Conservation (phyloP, 37 sponge, comb jelly and placozoan genomes). For the Mnemiopsis leidyi region DNA sequence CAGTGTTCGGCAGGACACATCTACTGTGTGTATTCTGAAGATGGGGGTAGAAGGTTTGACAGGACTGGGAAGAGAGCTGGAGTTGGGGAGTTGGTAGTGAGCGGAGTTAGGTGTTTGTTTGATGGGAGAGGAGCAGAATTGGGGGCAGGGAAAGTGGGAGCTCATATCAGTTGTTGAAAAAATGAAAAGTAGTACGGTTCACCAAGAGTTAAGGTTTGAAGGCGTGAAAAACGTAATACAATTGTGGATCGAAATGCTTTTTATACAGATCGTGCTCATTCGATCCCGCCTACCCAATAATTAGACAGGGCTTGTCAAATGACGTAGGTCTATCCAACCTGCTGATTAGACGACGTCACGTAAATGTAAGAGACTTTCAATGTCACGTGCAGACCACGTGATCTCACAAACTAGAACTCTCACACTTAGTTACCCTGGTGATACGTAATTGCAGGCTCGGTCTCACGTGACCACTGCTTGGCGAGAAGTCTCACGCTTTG, state of each 20-base stretch:
- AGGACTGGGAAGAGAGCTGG: background rate
- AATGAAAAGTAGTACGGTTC: too few species aligned
- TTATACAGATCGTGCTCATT: background rate
- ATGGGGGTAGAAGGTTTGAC: background rate
- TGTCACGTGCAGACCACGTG: too few species aligned
- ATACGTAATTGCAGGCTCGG: background rate
- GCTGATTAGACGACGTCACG: too few species aligned
- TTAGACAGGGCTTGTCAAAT: too few species aligned
- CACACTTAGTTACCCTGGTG: background rate
- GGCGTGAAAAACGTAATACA: too few species aligned
- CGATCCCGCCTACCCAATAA: background rate
- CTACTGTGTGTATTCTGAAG: background rate
- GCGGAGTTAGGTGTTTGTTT: too few species aligned
- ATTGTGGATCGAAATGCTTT: background rate
- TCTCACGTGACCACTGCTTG: too few species aligned
- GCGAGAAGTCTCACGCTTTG: too few species aligned
- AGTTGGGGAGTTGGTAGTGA: background rate
- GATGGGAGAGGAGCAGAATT: background rate
- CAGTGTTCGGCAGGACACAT: background rate
- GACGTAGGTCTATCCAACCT: too few species aligned
- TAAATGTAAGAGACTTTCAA: too few species aligned
- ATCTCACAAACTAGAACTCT: too few species aligned
- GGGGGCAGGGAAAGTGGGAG: background rate
- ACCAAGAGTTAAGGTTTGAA: too few species aligned
- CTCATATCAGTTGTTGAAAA: background rate